Percentiles rank a stretch among this genome's conserved stretches.
Evolutionary conservation across 2,797 vertebrate species (phyloP).

Genomic region (Phalanger gymnotis): DNA sequence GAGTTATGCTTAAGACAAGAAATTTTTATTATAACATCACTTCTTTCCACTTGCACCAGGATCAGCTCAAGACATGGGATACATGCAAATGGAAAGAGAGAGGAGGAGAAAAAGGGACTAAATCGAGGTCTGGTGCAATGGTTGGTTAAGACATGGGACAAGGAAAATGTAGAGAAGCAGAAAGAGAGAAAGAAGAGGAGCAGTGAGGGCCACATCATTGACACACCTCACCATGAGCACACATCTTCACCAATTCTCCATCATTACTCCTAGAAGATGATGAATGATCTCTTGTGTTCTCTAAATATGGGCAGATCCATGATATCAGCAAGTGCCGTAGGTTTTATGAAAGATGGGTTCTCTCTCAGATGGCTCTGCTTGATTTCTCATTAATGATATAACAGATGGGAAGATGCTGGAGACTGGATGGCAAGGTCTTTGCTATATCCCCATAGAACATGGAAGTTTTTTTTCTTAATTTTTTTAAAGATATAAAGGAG

Average conservation of each 20-base stretch:
- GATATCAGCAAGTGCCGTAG: background rate
- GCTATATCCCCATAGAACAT: background rate
- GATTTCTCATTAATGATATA: too few species aligned
- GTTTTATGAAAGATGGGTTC: background rate
- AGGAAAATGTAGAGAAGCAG: background rate
- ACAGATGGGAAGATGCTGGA: background rate
- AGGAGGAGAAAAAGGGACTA: background rate
- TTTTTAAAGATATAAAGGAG: background rate
- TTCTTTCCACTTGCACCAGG: background rate
- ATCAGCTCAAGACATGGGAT: background rate
- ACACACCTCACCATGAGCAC: background rate
- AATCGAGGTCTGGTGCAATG: background rate
- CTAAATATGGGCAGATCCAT: background rate
- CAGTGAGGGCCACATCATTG: background rate
- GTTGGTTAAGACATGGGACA: background rate
- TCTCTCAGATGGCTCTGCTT: background rate
- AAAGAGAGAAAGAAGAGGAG: background rate
- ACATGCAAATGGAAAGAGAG: background rate
- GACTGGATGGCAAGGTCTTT: background rate
- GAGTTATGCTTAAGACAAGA: background rate
- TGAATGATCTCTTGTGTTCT: background rate
- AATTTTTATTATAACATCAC: background rate
- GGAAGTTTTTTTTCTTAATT: background rate
- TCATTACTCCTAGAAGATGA: background rate
- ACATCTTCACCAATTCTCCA: background rate